phyloP scores from a whole-genome alignment of 1,140 invertebrate genomes.

The Drosophila sproati region DNA sequence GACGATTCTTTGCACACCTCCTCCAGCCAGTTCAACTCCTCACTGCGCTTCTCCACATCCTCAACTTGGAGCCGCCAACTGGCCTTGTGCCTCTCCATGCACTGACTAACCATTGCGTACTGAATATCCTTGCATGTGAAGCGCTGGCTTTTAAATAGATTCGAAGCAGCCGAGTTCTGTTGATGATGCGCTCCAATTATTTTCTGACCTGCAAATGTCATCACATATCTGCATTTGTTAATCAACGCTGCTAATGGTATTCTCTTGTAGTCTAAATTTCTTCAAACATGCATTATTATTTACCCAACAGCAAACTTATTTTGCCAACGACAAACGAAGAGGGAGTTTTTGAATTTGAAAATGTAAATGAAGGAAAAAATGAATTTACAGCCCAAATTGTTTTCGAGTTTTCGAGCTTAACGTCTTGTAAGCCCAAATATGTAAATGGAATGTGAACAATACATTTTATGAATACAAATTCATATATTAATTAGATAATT shows the following conservation, averaged over 20 bases:
- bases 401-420: neutral
- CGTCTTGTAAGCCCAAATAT: neutral
- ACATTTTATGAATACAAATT: conserved; percentile 20
- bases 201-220: neutral
- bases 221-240: neutral
- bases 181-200: conserved; percentile 27
- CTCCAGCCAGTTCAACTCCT: conserved; percentile 41
- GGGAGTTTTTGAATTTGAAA: no score
- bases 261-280: conserved; percentile 20
- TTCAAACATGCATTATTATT: conserved; percentile 46
- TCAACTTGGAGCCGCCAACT: neutral
- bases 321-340: no score
- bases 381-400: neutral
- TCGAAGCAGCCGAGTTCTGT: neutral
- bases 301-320: neutral
- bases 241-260: conserved; percentile 28
- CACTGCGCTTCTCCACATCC: neutral
- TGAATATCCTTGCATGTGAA: neutral
- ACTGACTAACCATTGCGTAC: conserved; percentile 11
- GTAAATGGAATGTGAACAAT: conserved; percentile 3
- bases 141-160: conserved; percentile 4
- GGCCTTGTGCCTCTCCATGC: conserved; percentile 1
- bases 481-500: conserved; percentile 29
- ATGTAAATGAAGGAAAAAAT: no score
- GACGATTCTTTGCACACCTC: conserved; percentile 59